A percentile compares a stretch with the other conserved stretches of the same genome.
phyloP scores from a whole-genome alignment of 2,888 invertebrate genomes.

The Bimastos eiseni region DNA sequence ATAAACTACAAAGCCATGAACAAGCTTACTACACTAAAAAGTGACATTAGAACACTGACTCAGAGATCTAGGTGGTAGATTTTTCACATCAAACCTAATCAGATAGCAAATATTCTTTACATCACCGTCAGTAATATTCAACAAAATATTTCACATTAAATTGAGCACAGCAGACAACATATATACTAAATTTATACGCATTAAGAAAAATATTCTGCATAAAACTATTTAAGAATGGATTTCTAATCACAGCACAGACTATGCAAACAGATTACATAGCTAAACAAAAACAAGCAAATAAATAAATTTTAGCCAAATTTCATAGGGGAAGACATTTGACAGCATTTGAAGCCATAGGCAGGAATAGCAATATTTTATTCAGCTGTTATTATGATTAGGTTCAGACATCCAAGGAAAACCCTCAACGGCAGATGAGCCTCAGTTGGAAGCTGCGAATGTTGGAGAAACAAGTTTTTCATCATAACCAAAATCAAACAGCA shows the following conservation, averaged over 20 bases:
- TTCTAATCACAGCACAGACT: no score
- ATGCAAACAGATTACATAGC: no score
- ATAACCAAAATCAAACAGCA: background rate
- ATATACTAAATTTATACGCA: no score
- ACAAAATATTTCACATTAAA: background rate
- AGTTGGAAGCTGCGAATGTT: slow-evolving; percentile 28
- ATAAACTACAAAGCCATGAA: background rate
- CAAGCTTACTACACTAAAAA: background rate
- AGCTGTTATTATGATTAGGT: background rate
- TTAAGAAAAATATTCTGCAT: no score
- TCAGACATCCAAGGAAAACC: slow-evolving; percentile 25
- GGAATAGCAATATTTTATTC: no score
- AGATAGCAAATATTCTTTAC: slow-evolving; percentile 28
- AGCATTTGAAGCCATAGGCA: no score
- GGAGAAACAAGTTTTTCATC: slow-evolving; percentile 13
- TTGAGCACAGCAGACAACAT: background rate
- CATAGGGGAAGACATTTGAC: no score
- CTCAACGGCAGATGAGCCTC: background rate
- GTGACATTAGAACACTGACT: slow-evolving; percentile 16
- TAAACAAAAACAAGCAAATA: no score
- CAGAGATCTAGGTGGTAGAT: slow-evolving; percentile 32
- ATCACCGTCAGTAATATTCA: slow-evolving; percentile 9
- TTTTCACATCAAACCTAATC: slow-evolving; percentile 23
- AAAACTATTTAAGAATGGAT: no score
- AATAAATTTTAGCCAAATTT: no score